phyloP scores from a whole-genome alignment of 2,797 vertebrate species.

The Aldrovandia affinis region DNA sequence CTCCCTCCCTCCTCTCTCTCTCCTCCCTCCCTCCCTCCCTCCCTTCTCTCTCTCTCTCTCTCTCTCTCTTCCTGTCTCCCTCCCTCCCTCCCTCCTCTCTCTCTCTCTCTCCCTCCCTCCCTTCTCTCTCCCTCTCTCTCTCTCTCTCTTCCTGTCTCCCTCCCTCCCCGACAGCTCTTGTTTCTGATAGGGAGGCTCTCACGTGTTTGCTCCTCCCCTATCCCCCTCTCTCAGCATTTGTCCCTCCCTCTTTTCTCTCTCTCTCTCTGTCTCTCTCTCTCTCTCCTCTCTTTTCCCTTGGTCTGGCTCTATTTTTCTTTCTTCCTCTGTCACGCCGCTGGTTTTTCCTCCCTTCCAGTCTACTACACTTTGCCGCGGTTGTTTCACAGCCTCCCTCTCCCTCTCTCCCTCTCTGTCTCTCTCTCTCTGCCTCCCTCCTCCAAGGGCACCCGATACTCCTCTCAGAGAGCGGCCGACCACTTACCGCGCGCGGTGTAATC shows the following conservation, averaged over 20 bases:
- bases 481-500: background rate
- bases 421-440: slow-evolving; percentile 6
- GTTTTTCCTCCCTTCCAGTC: slow-evolving; percentile 11
- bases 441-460: slow-evolving; percentile 8
- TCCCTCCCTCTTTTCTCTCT: slow-evolving; percentile 46
- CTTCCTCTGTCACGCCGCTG: slow-evolving; percentile 1
- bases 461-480: background rate
- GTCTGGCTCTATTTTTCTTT: background rate
- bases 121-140: slow-evolving; percentile 15
- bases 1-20: slow-evolving; percentile 42
- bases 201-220: no score
- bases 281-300: background rate
- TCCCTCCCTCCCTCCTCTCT: slow-evolving; percentile 41
- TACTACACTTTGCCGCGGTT: background rate
- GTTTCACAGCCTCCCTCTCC: background rate
- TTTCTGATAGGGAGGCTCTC: slow-evolving; percentile 51
- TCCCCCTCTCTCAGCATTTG: background rate
- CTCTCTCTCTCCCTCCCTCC: background rate
- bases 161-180: background rate
- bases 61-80: slow-evolving; percentile 49
- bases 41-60: slow-evolving; percentile 51
- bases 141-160: slow-evolving; percentile 46
- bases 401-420: background rate
- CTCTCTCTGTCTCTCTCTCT: slow-evolving; percentile 41
- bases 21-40: slow-evolving; percentile 50